Evolutionary conservation across 2,113 vertebrate species (phyloP), one percentile per base, ranked within the genome.

Genomic region (Zapornia atra): DNA sequence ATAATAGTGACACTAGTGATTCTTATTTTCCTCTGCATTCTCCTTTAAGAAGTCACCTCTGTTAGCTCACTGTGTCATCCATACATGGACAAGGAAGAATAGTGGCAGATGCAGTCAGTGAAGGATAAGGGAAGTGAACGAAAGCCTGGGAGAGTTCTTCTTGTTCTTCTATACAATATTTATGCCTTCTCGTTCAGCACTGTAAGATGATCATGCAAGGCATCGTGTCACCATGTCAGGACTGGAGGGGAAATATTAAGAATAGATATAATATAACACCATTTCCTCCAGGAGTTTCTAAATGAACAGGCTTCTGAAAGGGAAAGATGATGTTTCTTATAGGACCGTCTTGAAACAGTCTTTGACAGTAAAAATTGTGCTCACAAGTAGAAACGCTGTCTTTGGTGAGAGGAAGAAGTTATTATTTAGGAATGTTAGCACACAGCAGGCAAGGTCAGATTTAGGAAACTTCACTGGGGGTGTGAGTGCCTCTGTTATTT

Each of bases 1-100:
- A 94, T 96, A 93, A 95, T 98, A 98, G 96, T 98, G 98, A 99
- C 98, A 98, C 98, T 98, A 97, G 98, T 98, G 98, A 98, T 98
- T 98, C 98, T 98, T 98, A 98, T 96, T 98, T 99, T 98, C 98
- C 98, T 97, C 98, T 98, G 97, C 98, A 97, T 97, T 98, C 98
- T 98, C 97, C 98, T 98, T 97, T 96, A 96, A 91, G 95, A 97
- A 97, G 96, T 94, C 96, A 94, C 91, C 81, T 96, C 84, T 57
- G 81, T 93, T 96, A 94, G 96, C 66, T 92, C 81, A 79, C 91
- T 92, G 90, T 96, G 96, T 96, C 85, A 87, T 95, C 94, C 1
- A 13, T 91, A 38, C 59, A 29, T 75, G 93, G 96, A 97, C 66
- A 3, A 95, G 96, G 82, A 97, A 97, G 90, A 96, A 70, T 92